Percentiles rank a stretch among this genome's conserved stretches.
Evolutionary conservation across 1,140 invertebrate species (phyloP).

Genomic region (Zaprionus tsacasi): DNA sequence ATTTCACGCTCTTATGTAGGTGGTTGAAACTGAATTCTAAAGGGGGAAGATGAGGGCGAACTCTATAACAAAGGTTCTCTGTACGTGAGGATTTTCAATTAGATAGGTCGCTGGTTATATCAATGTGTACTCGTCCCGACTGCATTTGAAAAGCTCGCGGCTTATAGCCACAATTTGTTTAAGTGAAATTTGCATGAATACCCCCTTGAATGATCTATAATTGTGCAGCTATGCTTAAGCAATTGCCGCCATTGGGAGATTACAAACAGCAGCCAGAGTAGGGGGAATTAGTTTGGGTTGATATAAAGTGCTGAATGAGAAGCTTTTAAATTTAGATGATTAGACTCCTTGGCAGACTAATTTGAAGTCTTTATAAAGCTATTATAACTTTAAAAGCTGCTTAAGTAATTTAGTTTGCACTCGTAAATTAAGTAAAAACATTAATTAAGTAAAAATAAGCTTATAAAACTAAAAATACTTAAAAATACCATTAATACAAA

Average conservation of each 20-base stretch:
- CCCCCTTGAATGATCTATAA: slow-evolving; percentile 30
- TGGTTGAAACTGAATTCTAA: slow-evolving; percentile 38
- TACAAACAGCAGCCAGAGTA: slow-evolving; percentile 52
- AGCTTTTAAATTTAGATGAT: background rate
- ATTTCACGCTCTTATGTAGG: slow-evolving; percentile 70
- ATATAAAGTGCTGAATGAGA: background rate
- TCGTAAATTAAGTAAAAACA: background rate
- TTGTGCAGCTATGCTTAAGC: slow-evolving; percentile 57
- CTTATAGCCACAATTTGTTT: slow-evolving; percentile 73
- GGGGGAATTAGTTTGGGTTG: slow-evolving; percentile 16
- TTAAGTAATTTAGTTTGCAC: background rate
- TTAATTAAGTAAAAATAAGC: too few species aligned
- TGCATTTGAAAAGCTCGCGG: slow-evolving; percentile 58
- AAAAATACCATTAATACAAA: too few species aligned
- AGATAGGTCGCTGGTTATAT: slow-evolving; percentile 67
- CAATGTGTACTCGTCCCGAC: slow-evolving; percentile 18
- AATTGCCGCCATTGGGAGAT: slow-evolving; percentile 47
- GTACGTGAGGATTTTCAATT: slow-evolving; percentile 75
- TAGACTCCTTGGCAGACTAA: background rate
- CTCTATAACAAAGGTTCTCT: slow-evolving; percentile 38
- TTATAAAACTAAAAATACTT: too few species aligned
- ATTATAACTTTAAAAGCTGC: background rate
- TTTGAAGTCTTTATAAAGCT: background rate
- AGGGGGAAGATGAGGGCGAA: background rate
- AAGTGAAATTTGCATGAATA: slow-evolving; percentile 78